A percentile compares a stretch with the other conserved stretches of the same genome.
These are phyloP conservation scores for Peromyscus melanophrys DNA, from an alignment of 2,797 vertebrate species.

Conservation along the genomic window DNA sequence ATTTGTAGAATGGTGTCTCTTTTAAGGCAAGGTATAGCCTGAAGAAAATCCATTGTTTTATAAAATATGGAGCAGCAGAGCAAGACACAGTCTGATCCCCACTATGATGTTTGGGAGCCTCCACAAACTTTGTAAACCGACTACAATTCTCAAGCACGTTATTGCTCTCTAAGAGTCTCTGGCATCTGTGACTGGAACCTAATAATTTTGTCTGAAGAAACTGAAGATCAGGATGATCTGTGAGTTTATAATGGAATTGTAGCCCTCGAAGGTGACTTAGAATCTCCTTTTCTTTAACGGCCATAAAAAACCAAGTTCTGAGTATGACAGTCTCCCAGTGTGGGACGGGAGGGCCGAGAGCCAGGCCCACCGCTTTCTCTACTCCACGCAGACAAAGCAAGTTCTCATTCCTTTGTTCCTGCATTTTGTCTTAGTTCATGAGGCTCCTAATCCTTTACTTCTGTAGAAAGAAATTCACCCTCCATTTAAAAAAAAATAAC, in stretches of 20 bases:
- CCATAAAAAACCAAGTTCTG: background rate
- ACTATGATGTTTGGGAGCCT: background rate
- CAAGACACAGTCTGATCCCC: too few relatives aligned
- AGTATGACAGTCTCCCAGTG: background rate
- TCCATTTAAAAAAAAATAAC: constrained; percentile 79
- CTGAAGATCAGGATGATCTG: background rate
- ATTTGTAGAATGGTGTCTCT: background rate
- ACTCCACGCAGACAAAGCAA: background rate
- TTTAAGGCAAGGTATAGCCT: background rate
- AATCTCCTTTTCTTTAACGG: background rate
- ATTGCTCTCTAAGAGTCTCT: background rate
- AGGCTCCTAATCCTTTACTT: constrained; percentile 78
- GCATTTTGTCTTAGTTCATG: constrained; percentile 12
- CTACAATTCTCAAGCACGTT: background rate
- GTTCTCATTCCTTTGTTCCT: constrained; percentile 65
- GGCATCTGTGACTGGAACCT: background rate
- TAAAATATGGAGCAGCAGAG: background rate
- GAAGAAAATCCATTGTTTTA: background rate
- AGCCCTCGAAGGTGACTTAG: background rate
- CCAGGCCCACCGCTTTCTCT: background rate
- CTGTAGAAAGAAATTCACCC: constrained; percentile 87
- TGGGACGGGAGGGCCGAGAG: background rate
- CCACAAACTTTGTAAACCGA: background rate
- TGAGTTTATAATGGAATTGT: background rate
- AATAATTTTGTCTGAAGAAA: constrained; percentile 49